Base-by-base conservation (phyloP, 1,140 invertebrate genomes). In the Ceratosolen solmsi region DNA sequence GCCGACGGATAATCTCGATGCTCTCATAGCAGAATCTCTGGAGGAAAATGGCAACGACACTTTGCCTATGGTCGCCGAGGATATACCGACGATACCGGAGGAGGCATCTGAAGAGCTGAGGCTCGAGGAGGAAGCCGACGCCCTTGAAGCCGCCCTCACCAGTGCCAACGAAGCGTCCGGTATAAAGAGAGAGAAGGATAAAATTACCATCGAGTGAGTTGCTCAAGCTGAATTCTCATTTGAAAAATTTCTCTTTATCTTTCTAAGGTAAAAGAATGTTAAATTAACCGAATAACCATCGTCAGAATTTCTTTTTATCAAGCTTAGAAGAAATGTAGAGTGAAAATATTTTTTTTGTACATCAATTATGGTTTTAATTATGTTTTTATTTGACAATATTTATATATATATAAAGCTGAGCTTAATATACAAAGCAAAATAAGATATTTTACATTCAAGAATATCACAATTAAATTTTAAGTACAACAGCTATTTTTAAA, bases 61-160 rank as follows among this genome's bases (percentile, higher is more conserved):
- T 77, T 87, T 88, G 15, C 86, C 86, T 15, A 87, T 91, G 78
- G 54, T 75, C 0, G 78, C 68, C 15, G 91, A 91, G 76, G 90
- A 91, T 78, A 90, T 92, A 76, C 89, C 89, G 63, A 91, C 90
- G 71, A 91, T 91, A 78, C 90, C 91, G 56, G 90, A 91, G 81
- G 90, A 91, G 71, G 88, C 89, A 8, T 91, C 91, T 54, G 90
- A 91, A 72, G 90, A 91, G 85, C 83, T 91, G 13, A 87, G 90
- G 41, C 89, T 89, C 77, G 89, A 90, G 71, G 90, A 91, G 79
- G 89, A 89, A 49, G 89, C 86, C 17, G 88, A 87, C 68, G 88
- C 87, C 8, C 82, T 87, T 54, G 88, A 87, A 25, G 86, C 88
- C 0, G 86, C 86, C 0, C 86, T 85, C 49, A 84, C 84, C 3